A percentile compares a stretch with the other conserved stretches of the same genome.
Evolutionary conservation across 2,888 invertebrate species (phyloP).

Genomic region (Nephrotoma appendiculata): DNA sequence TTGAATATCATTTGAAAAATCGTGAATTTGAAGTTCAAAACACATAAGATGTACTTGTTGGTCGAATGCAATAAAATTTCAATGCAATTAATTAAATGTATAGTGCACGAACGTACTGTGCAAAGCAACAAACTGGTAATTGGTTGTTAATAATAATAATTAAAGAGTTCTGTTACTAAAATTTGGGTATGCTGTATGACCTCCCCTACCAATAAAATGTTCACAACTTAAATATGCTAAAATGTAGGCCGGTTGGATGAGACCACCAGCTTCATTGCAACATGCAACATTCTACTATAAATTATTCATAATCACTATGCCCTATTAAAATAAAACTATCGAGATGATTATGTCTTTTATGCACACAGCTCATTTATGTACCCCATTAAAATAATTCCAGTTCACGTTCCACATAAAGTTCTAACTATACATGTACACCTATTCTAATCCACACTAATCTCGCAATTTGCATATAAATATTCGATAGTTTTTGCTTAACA

Average conservation of each 20-base stretch:
- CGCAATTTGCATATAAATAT: background rate
- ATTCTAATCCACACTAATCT: background rate
- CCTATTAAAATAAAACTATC: background rate
- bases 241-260: background rate
- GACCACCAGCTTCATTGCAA: background rate
- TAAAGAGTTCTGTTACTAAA: too few species aligned
- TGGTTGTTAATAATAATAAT: too few species aligned
- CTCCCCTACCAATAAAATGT: too few species aligned
- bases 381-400: background rate
- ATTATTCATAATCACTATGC: background rate
- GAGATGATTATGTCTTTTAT: background rate
- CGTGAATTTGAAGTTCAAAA: too few species aligned
- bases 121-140: too few species aligned
- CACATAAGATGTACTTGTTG: too few species aligned
- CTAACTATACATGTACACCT: background rate
- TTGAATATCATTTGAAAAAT: too few species aligned
- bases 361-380: background rate
- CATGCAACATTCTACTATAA: background rate
- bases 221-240: too few species aligned
- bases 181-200: too few species aligned
- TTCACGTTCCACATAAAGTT: background rate
- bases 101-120: too few species aligned
- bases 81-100: too few species aligned
- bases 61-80: too few species aligned
- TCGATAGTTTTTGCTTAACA: background rate